Conservation (phyloP, 2,888 invertebrate species). For the Stramonita haemastoma region DNA sequence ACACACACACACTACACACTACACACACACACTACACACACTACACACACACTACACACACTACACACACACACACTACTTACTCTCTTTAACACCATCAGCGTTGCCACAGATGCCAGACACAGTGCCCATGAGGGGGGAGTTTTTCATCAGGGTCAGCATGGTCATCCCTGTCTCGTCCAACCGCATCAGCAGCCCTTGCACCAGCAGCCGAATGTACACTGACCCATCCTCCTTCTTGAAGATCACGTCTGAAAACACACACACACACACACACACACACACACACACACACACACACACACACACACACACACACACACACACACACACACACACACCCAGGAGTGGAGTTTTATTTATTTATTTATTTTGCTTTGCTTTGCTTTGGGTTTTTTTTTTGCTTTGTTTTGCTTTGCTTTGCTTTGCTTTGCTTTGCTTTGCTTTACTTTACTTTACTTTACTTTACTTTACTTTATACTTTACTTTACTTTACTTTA, state of each 20-base stretch:
- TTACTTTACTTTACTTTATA: too few species aligned
- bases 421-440: too few species aligned
- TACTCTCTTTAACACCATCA: constrained; percentile 21
- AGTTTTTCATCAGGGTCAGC: constrained; percentile 40
- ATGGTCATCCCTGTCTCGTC: constrained; percentile 41
- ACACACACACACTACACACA: too few species aligned
- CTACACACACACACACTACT: not conserved
- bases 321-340: not conserved
- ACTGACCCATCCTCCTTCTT: constrained; percentile 34
- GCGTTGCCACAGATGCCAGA: constrained; percentile 43
- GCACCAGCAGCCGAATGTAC: not conserved
- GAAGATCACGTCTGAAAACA: constrained; percentile 22
- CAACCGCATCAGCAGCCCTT: constrained; percentile 32
- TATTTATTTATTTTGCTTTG: too few species aligned
- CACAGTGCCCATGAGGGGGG: not conserved
- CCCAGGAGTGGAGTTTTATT: not conserved
- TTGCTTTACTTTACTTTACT: too few species aligned
- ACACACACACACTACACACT: too few species aligned
- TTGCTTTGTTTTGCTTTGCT: too few species aligned
- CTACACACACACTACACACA: too few species aligned
- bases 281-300: not conserved
- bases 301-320: not conserved
- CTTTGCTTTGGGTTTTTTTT: too few species aligned
- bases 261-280: constrained; percentile 10
- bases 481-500: too few species aligned